These are phyloP conservation scores for Ferrisia virgata DNA, from an alignment of 2,888 invertebrate genomes.

Conservation along the genomic window DNA sequence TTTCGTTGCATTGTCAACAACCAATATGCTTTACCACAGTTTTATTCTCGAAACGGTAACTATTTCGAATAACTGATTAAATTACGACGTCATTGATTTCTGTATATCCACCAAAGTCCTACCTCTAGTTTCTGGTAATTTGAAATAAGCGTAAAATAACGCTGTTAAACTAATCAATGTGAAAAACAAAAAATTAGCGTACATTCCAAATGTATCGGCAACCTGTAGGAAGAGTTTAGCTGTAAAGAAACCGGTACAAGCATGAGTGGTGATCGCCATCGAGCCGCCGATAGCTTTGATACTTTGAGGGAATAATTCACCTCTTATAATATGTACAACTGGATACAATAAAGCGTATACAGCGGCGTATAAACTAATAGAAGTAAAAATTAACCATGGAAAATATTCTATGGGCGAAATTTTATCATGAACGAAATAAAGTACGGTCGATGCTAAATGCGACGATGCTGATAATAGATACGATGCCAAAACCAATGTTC, in stretches of 20 bases:
- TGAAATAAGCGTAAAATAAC: conserved; percentile 8
- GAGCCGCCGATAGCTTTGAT: conserved; percentile 18
- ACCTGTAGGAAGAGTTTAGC: conserved; percentile 18
- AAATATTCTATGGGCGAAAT: neutral
- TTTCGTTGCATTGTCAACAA: too few species aligned
- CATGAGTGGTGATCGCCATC: neutral
- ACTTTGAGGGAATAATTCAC: conserved; percentile 26
- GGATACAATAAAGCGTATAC: conserved; percentile 1
- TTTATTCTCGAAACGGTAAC: too few species aligned
- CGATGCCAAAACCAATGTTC: conserved; percentile 46
- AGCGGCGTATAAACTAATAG: conserved; percentile 19
- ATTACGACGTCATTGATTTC: neutral
- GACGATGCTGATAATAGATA: conserved; percentile 47
- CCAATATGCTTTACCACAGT: too few species aligned
- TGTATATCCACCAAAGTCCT: conserved; percentile 38
- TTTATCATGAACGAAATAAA: neutral
- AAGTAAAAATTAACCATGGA: conserved; percentile 22
- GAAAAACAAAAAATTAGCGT: conserved; percentile 29
- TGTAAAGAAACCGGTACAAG: neutral
- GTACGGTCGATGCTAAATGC: conserved; percentile 47
- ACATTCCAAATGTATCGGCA: conserved; percentile 30
- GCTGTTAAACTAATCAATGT: neutral
- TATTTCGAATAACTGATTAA: too few species aligned
- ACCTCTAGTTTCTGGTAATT: conserved; percentile 36
- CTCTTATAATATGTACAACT: neutral